phyloP scores from a whole-genome alignment of 64 coral and sea anemone species.

The Dendronephthya gigantea region DNA sequence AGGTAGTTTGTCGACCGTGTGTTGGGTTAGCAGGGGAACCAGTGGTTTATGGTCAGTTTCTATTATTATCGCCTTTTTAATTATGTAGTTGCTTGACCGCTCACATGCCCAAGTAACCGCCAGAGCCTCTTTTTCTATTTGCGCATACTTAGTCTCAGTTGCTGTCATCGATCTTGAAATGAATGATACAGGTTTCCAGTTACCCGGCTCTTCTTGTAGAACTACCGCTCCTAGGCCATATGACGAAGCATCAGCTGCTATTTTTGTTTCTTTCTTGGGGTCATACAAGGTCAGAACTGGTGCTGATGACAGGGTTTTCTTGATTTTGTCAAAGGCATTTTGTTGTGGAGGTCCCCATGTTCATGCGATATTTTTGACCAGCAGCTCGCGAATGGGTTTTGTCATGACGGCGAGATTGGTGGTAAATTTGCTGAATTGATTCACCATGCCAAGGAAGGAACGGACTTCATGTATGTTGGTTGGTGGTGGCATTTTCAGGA shows the following conservation, averaged over 20 bases:
- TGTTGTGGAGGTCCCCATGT: neutral
- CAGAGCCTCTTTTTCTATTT: constrained; percentile 42
- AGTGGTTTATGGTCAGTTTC: constrained; percentile 46
- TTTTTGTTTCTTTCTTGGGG: constrained; percentile 34
- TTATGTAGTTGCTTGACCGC: constrained; percentile 30
- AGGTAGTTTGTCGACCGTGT: too few relatives aligned
- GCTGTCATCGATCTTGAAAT: constrained; percentile 43
- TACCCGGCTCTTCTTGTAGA: constrained; percentile 2
- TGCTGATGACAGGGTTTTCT: neutral
- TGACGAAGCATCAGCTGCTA: constrained; percentile 36
- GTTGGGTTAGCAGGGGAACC: neutral
- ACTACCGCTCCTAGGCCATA: constrained; percentile 40
- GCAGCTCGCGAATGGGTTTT: neutral
- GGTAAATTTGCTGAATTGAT: neutral
- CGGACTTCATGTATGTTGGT: neutral
- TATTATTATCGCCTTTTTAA: constrained; percentile 5
- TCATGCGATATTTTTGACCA: neutral
- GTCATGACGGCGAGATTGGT: neutral
- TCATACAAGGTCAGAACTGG: neutral
- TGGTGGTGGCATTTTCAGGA: neutral
- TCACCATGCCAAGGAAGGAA: neutral
- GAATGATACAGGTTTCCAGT: constrained; percentile 40
- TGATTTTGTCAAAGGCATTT: neutral
- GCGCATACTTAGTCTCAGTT: constrained; percentile 26
- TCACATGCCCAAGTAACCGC: constrained; percentile 45